These are phyloP conservation scores for Tipula vernalis DNA, from an alignment of 2,888 invertebrate genomes.

Conservation along the genomic window DNA sequence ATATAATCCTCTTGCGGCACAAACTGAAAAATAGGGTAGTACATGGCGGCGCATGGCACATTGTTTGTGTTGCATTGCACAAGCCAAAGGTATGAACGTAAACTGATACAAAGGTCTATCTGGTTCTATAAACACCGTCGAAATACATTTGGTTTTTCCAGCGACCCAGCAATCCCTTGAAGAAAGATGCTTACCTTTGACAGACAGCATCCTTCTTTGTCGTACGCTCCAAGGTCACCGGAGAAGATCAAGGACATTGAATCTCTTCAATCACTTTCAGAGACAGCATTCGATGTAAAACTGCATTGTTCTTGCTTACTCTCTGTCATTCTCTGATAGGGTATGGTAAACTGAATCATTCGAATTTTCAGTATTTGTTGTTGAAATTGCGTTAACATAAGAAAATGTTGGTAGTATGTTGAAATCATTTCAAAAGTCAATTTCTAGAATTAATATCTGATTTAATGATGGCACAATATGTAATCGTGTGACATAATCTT, in stretches of 20 bases:
- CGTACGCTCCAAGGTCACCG: no score
- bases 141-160: no score
- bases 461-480: background rate
- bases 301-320: slow-evolving; percentile 17
- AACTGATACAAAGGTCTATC: no score
- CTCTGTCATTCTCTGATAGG: background rate
- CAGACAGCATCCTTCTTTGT: no score
- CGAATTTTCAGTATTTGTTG: background rate
- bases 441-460: background rate
- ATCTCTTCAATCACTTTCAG: slow-evolving; percentile 23
- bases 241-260: slow-evolving; percentile 22
- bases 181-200: no score
- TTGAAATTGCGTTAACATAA: background rate
- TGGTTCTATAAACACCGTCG: no score
- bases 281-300: slow-evolving; percentile 22
- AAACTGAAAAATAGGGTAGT: no score
- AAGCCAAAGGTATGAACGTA: no score
- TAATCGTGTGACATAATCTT: background rate
- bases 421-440: background rate
- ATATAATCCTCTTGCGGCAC: no score
- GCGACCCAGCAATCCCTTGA: no score
- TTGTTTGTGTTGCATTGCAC: no score
- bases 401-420: background rate
- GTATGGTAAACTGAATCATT: background rate
- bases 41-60: no score